Conservation (phyloP, 37 sponge, comb jelly and placozoan species). For the Halisarca cf. caerulea region DNA sequence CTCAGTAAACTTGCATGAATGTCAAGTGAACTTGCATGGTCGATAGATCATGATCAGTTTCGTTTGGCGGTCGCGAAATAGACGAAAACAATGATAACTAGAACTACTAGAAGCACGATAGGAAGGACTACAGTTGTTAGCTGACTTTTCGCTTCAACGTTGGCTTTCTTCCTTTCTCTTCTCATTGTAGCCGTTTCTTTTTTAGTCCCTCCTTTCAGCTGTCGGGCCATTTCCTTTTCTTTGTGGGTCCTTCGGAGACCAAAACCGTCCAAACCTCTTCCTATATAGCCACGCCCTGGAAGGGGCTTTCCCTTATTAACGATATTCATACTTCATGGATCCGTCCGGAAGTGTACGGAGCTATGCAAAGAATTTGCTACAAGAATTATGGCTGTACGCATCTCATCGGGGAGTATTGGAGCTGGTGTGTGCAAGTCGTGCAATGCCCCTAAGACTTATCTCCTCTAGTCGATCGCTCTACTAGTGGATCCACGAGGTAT, state of each 20-base stretch:
- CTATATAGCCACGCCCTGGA: not conserved
- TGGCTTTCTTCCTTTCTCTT: slow-evolving; percentile 38
- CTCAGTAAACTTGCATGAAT: too few relatives aligned
- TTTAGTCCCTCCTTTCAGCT: slow-evolving; percentile 56
- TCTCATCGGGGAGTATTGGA: too few relatives aligned
- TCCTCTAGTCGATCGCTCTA: too few relatives aligned
- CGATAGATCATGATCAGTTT: too few relatives aligned
- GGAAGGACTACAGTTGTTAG: slow-evolving; percentile 48
- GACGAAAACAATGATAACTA: slow-evolving; percentile 35
- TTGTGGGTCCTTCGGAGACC: not conserved
- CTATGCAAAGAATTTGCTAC: too few relatives aligned
- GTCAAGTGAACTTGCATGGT: too few relatives aligned
- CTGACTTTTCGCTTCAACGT: slow-evolving; percentile 38
- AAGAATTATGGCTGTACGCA: too few relatives aligned
- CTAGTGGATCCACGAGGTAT: too few relatives aligned
- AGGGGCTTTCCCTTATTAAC: not conserved
- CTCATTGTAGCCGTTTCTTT: slow-evolving; percentile 58
- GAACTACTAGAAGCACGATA: not conserved
- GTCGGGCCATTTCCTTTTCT: slow-evolving; percentile 53
- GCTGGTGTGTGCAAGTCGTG: too few relatives aligned
- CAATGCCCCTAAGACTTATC: too few relatives aligned
- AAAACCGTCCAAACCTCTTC: not conserved
- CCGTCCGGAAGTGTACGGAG: not conserved
- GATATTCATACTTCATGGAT: not conserved
- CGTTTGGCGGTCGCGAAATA: slow-evolving; percentile 24